Evolutionary conservation across 2,797 vertebrate genomes (phyloP), one percentile per base, ranked within the genome.

Genomic region (Xenops minutus): DNA sequence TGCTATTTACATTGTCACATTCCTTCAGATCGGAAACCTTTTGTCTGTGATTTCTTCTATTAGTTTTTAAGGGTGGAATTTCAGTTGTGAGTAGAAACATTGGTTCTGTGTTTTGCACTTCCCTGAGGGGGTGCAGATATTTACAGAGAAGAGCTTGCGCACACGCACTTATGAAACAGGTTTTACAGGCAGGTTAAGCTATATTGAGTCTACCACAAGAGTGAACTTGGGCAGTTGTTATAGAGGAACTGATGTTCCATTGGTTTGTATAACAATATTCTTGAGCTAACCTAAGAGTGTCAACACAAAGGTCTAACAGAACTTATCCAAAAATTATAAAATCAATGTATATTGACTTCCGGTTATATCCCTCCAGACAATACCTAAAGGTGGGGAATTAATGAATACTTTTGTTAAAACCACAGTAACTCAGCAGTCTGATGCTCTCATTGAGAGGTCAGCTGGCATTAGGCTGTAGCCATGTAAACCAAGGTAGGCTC

Each of bases 1-100:
- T 94, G 36, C 51, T 77, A 43, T 43, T 94, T 63, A 80, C 64
- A 10, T 43, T 85, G 34, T 66, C 80, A 59, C 44, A n/a, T 88
- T 68, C 73, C 23, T 92, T 55, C 26, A 44, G 29, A 55, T 75
- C 48, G 69, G 69, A 85, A 85, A 59, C 6, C 10, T 77, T 59
- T 64, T 91, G 64, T 32, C 32, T 82, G 30, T 32, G 52, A 74
- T 78, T 81, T 64, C 27, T 72, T 81, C 27, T 52, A 2, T 41
- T 82, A 23, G 46, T 81, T 85, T 83, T 66, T 43, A 69, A 87
- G 29, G 51, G 21, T 58, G 26, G 24, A 82, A 55, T 90, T 86
- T 92, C 36, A 59, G 12, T 61, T 89, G 30, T 43, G 27, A 71
- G 39, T 69, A 69, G 63, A 63, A 89, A 7, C 32, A 71, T 67